Conservation (phyloP, 2,888 invertebrate species). For the Cylloceria caligata region DNA sequence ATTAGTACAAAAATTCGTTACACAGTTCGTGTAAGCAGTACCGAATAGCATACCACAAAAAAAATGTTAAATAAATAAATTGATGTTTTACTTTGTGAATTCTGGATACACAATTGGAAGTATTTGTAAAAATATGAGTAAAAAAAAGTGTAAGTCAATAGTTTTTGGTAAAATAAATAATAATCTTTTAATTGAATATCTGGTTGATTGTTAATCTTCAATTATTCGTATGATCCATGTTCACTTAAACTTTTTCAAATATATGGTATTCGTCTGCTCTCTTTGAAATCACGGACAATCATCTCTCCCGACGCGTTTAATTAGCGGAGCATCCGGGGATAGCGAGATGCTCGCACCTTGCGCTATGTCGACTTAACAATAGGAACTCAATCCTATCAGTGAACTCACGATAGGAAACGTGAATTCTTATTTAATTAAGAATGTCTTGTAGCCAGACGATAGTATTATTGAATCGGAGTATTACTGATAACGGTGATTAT, state of each 20-base stretch:
- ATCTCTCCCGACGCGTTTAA: background rate
- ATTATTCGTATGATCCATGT: too few relatives aligned
- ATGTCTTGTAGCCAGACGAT: background rate
- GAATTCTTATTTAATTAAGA: background rate
- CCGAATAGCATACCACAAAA: too few relatives aligned
- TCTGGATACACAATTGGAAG: too few relatives aligned
- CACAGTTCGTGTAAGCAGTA: too few relatives aligned
- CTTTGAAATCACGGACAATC: background rate
- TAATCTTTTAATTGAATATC: too few relatives aligned
- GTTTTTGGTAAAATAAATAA: too few relatives aligned
- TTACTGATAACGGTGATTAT: background rate
- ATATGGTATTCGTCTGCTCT: background rate
- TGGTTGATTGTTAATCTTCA: too few relatives aligned
- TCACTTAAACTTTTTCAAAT: too few relatives aligned
- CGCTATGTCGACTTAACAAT: slow-evolving; percentile 10
- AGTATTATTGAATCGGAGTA: background rate
- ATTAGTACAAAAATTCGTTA: background rate
- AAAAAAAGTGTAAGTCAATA: too few relatives aligned
- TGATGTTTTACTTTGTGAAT: too few relatives aligned
- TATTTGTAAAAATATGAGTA: too few relatives aligned
- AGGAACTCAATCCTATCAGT: background rate
- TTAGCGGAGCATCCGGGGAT: background rate
- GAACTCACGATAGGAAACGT: background rate
- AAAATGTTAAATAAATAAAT: too few relatives aligned
- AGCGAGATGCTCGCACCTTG: background rate